Conservation (phyloP, 2,888 invertebrate genomes). For the Apamea epomidion region DNA sequence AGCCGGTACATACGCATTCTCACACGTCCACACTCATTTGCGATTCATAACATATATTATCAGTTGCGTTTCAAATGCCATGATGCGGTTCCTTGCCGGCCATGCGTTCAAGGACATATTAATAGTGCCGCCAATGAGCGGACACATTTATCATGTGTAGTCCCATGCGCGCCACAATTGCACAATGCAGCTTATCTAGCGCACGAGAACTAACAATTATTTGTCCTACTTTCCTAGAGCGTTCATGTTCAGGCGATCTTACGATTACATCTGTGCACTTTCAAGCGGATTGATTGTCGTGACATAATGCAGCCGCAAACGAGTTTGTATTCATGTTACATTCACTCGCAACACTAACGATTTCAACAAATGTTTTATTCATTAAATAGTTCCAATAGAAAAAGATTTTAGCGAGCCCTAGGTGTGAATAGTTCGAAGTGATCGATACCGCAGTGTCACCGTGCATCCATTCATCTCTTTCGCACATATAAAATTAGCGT, state of each 20-base stretch:
- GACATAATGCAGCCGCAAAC: conserved; percentile 74
- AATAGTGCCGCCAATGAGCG: conserved; percentile 84
- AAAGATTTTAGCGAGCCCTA: conserved; percentile 44
- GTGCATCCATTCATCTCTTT: conserved; percentile 63
- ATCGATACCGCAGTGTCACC: conserved; percentile 38
- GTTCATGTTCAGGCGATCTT: conserved; percentile 70
- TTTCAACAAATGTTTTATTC: conserved; percentile 65
- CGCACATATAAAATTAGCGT: conserved; percentile 59
- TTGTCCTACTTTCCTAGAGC: conserved; percentile 83
- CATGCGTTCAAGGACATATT: conserved; percentile 86
- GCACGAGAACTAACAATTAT: conserved; percentile 83
- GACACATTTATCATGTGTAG: conserved; percentile 81
- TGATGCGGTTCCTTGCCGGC: conserved; percentile 70
- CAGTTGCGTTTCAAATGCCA: conserved; percentile 69
- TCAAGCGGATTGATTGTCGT: conserved; percentile 75
- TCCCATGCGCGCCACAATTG: conserved; percentile 81
- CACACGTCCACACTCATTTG: conserved; percentile 70
- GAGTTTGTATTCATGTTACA: conserved; percentile 67
- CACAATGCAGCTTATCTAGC: conserved; percentile 88
- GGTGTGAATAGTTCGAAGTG: conserved; percentile 49
- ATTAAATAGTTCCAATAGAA: conserved; percentile 59
- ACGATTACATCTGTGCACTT: conserved; percentile 78
- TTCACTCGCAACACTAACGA: conserved; percentile 67
- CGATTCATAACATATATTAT: conserved; percentile 69
- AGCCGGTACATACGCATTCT: conserved; percentile 71